These are phyloP conservation scores for Oceanodroma tethys DNA, from an alignment of 2,113 vertebrate genomes.

Conservation along the genomic window DNA sequence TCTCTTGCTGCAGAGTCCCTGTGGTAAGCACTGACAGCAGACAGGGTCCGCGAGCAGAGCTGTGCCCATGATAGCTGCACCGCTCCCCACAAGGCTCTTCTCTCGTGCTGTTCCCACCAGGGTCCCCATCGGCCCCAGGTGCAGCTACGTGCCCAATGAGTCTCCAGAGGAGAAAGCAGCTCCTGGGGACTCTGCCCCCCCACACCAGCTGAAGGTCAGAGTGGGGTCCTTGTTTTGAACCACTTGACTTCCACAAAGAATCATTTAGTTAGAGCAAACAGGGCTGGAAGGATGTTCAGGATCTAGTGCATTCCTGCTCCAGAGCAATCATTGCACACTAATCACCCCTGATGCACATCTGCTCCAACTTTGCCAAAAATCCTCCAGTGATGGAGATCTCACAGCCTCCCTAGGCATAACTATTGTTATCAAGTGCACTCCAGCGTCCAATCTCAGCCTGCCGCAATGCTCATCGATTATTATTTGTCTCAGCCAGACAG, in stretches of 20 bases:
- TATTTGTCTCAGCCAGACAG: neutral
- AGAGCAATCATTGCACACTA: neutral
- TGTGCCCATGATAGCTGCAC: accelerated
- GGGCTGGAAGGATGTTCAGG: neutral
- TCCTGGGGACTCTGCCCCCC: neutral
- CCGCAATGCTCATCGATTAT: neutral
- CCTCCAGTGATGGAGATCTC: neutral
- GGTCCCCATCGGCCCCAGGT: neutral
- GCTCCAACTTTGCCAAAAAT: neutral
- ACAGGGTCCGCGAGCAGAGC: accelerated
- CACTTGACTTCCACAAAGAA: neutral
- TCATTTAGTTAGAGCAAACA: neutral
- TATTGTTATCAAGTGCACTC: neutral
- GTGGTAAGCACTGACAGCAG: neutral
- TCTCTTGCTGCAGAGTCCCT: neutral
- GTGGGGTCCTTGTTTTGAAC: neutral
- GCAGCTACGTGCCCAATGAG: accelerated
- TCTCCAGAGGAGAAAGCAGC: neutral
- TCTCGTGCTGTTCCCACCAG: accelerated
- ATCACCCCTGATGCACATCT: neutral
- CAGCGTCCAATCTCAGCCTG: neutral
- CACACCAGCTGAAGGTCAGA: neutral
- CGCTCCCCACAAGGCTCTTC: neutral
- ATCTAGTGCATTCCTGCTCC: neutral
- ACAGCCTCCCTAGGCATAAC: neutral